phyloP scores from a whole-genome alignment of 35 echinoderm and acorn worm genomes.

The Stichopus chloronotus region DNA sequence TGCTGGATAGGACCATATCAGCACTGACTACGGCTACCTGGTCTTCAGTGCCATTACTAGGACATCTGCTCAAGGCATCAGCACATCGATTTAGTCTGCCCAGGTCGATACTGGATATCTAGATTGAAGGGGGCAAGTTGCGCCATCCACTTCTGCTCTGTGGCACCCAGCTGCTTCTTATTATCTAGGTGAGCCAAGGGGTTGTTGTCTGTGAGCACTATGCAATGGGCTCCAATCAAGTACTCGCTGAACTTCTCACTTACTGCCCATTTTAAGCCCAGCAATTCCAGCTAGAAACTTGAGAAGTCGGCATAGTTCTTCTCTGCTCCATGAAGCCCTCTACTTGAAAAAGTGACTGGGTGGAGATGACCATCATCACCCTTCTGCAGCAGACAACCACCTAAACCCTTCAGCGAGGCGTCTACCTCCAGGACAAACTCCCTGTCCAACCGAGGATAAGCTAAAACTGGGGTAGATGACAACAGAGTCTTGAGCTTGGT shows the following conservation, averaged over 20 bases:
- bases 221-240: conserved; percentile 13
- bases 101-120: conserved; percentile 5
- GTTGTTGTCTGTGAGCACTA: conserved; percentile 49
- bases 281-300: conserved; percentile 59
- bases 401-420: conserved; percentile 61
- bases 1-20: no score
- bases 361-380: conserved; percentile 14
- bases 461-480: conserved; percentile 29
- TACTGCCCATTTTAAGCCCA: conserved; percentile 60
- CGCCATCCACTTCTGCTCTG: conserved; percentile 2
- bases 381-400: conserved; percentile 23
- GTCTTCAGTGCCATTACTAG: no score
- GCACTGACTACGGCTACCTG: no score
- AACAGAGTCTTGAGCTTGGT: neutral
- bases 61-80: conserved; percentile 42
- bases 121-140: conserved; percentile 16
- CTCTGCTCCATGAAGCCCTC: conserved; percentile 36
- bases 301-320: conserved; percentile 49
- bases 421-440: conserved; percentile 49
- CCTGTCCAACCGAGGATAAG: neutral
- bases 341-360: conserved; percentile 46
- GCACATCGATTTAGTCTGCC: conserved; percentile 27
- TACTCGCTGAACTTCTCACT: conserved; percentile 57
- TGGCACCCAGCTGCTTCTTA: neutral
- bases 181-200: conserved; percentile 32